Conservation (phyloP, 2,113 vertebrate species). For the Telmatochromis brachygnathus region DNA sequence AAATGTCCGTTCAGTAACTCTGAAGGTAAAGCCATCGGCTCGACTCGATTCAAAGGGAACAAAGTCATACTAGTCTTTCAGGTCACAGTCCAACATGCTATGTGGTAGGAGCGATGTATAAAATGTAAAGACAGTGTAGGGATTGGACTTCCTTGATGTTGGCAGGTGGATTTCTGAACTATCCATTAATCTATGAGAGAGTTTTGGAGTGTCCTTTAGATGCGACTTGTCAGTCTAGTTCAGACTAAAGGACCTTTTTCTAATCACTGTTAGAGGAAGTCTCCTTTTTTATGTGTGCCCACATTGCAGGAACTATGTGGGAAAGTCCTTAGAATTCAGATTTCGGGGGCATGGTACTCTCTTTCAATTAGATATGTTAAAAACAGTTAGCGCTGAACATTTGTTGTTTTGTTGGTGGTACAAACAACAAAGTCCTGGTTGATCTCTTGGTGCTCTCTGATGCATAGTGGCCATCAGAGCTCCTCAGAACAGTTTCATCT, state of each 20-base stretch:
- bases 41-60: background rate
- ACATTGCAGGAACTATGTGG: background rate
- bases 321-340: background rate
- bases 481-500: background rate
- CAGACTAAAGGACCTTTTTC: background rate
- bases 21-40: background rate
- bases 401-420: background rate
- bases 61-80: background rate
- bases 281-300: background rate
- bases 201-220: background rate
- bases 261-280: background rate
- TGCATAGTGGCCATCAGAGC: background rate
- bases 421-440: background rate
- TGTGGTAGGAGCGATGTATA: background rate
- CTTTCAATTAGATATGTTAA: background rate
- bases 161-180: background rate
- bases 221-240: fast-evolving
- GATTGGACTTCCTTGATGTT: background rate
- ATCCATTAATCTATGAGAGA: background rate
- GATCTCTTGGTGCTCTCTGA: background rate
- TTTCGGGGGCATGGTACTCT: background rate
- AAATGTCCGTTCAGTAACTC: background rate
- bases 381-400: background rate
- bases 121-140: background rate
- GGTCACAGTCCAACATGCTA: background rate